phyloP scores from a whole-genome alignment of 2,888 invertebrate species.

The Drosophila koepferae region DNA sequence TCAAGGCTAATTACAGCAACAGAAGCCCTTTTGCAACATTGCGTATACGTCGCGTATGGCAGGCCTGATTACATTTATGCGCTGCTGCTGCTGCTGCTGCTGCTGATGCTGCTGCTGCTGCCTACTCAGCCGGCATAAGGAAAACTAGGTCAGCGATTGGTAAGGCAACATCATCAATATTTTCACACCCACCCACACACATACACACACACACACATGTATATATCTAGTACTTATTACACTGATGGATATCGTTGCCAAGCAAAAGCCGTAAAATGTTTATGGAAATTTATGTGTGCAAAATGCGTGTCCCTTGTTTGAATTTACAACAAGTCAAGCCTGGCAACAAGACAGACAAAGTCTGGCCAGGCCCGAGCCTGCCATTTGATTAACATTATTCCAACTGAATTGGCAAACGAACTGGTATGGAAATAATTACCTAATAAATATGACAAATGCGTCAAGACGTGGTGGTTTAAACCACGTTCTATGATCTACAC shows the following conservation, averaged over 20 bases:
- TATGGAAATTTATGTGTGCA: slow-evolving; percentile 52
- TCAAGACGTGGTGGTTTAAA: slow-evolving; percentile 20
- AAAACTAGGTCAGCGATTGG: slow-evolving; percentile 76
- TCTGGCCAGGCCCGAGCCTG: neutral
- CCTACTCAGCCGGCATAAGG: neutral
- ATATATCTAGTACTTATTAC: slow-evolving; percentile 20
- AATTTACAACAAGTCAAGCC: slow-evolving; percentile 50
- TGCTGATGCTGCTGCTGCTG: too few species aligned
- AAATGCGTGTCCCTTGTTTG: slow-evolving; percentile 44
- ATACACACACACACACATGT: neutral
- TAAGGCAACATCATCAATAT: slow-evolving; percentile 50
- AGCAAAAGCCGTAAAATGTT: slow-evolving; percentile 43
- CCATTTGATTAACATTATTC: slow-evolving; percentile 70
- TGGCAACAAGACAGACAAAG: slow-evolving; percentile 10
- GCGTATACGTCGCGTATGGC: slow-evolving; percentile 36
- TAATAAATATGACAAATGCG: slow-evolving; percentile 43
- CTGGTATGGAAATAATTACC: slow-evolving; percentile 67
- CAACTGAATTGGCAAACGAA: slow-evolving; percentile 55
- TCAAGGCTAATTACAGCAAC: slow-evolving; percentile 46
- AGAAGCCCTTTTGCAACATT: slow-evolving; percentile 12
- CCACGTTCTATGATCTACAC: neutral
- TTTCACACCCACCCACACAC: slow-evolving; percentile 6
- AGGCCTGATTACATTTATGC: slow-evolving; percentile 35
- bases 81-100: slow-evolving; percentile 2
- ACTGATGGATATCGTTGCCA: slow-evolving; percentile 50